Base-by-base conservation (phyloP, 2,888 invertebrate species). In the Caradrina kadenii region DNA sequence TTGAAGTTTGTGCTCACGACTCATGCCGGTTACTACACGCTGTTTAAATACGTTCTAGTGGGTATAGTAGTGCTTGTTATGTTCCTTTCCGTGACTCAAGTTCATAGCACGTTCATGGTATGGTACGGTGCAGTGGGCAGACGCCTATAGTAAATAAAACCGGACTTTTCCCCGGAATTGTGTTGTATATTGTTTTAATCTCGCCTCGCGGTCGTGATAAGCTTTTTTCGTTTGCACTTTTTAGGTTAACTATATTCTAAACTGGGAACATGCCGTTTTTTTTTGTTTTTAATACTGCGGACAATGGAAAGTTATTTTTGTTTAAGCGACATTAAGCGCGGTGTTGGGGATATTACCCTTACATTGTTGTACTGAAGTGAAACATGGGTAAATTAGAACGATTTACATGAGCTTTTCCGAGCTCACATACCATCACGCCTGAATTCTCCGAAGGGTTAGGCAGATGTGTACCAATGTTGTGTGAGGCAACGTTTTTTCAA, bases 171-270 rank as follows among this genome's bases (percentile, higher is more conserved):
- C 60, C 61, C 53, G 71, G 66, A 81, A 83, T 76, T 67, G 73
- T 74, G 74, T 69, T 75, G 66, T 71, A 81, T 61, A 81, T 76
- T 81, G 79, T 79, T 82, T 81, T 83, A 82, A 83, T 79, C 79
- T 71, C 59, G 62, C 64, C 72, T 55, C 58, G 59, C 39, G 19
- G 53, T 71, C 58, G 59, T 69, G 62, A 71, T 78, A 76, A 64
- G 56, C 67, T 65, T 79, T 81, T 82, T 82, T 83, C 66, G 69
- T 73, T 80, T 69, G 39, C 59, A 63, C 42, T 82, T 82, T 79
- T 76, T 82, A 76, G 65, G 76, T 82, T 80, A 80, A 82, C 69
- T 73, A 66, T 74, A 72, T 81, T 80, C 73, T 80, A 74, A 82
- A 66, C 66, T 61, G 48, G 35, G 52, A 58, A 53, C 66, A 26